Evolutionary conservation across 2,888 invertebrate species (phyloP).

Genomic region (Andricus curvator): DNA sequence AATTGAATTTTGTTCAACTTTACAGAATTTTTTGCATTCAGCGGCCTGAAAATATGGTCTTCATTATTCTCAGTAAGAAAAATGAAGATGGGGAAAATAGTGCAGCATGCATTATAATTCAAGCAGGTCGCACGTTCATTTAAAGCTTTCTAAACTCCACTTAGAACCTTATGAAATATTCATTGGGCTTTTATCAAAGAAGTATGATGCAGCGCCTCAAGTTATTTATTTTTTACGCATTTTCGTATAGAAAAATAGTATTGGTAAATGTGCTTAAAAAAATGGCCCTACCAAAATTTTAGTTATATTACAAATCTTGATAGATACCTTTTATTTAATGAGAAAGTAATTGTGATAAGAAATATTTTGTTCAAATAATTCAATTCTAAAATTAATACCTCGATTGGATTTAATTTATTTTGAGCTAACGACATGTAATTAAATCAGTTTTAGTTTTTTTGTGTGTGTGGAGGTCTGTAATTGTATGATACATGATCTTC

Average conservation of each 20-base stretch:
- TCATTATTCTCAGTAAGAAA: neutral
- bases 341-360: neutral
- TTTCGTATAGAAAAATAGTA: neutral
- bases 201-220: neutral
- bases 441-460: no score
- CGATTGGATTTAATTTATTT: no score
- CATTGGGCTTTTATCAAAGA: constrained; percentile 23
- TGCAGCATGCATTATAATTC: constrained; percentile 17
- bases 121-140: constrained; percentile 9
- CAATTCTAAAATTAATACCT: no score
- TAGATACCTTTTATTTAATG: neutral
- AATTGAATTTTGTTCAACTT: no score
- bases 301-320: no score
- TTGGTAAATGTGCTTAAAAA: no score
- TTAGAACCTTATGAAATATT: constrained; percentile 25
- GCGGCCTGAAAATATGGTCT: neutral
- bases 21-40: no score
- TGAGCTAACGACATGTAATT: no score
- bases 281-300: no score
- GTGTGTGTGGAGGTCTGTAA: neutral
- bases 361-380: no score
- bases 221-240: neutral
- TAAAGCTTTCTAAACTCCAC: constrained; percentile 21
- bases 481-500: neutral
- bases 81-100: neutral